Base-by-base conservation (phyloP, 37 sponge, comb jelly and placozoan genomes). In the Tethya wilhelma region DNA sequence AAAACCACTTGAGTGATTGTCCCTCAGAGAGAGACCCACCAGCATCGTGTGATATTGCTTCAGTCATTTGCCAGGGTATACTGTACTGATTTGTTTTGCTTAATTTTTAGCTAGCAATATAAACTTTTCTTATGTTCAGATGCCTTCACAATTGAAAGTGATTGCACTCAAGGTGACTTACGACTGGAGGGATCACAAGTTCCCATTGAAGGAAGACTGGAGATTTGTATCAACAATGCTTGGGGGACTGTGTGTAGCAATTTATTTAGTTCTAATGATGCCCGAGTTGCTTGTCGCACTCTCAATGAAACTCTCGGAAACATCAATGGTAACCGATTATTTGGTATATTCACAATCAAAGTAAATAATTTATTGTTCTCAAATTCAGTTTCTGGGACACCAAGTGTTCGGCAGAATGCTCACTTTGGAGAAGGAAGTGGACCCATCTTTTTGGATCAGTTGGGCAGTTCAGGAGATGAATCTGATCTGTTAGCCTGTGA, bases 241-340 rank as follows among this genome's bases (percentile, higher is more conserved):
- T 75, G 75, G 75, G 75, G 75, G 2, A 75, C 75, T 59, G 75
- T 75, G 41, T 75, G 75, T 57, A 38, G 38, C 7, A n/a, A 75
- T 19, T 17, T 37, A 36, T 75, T 75, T 62, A 58, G 62, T 58
- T 38, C 75, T 23, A 40, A 58, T 75, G 75, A 75, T 59, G 75
- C 75, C 20, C 38, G n/a, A 59, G 60, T 75, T 28, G 75, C 59
- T n/a, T 75, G 75, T 62, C 31, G 6, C 25, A 9, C 31, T 38
- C n/a, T 75, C n/a, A n/a, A n/a, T n/a, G n/a, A n/a, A n/a, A n/a
- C n/a, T n/a, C n/a, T n/a, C n/a, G n/a, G n/a, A n/a, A n/a, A n/a
- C n/a, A n/a, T n/a, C n/a, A n/a, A n/a, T n/a, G n/a, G n/a, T n/a
- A n/a, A n/a, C n/a, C n/a, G n/a, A n/a, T n/a, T n/a, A n/a, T n/a